A percentile compares a stretch with the other conserved stretches of the same genome.
These are phyloP conservation scores for Hipposideros larvatus DNA, from an alignment of 2,797 vertebrate genomes.

Conservation along the genomic window DNA sequence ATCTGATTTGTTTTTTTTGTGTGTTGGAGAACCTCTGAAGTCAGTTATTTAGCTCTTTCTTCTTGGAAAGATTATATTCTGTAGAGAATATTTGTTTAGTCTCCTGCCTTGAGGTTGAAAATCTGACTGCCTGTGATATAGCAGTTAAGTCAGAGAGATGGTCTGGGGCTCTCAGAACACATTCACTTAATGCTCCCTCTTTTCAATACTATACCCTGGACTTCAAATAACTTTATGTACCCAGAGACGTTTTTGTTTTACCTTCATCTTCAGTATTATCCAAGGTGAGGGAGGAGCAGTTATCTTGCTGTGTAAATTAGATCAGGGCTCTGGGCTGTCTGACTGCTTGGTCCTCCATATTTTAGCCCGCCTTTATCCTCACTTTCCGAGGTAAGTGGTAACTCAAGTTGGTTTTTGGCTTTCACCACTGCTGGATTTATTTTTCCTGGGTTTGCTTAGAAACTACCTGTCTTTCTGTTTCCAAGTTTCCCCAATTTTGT, in stretches of 20 bases:
- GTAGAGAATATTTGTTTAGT: not conserved
- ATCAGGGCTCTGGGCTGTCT: not conserved
- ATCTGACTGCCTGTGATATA: not conserved
- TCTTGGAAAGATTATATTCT: not conserved
- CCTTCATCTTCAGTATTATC: not conserved
- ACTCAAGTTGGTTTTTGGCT: not conserved
- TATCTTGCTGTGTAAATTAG: not conserved
- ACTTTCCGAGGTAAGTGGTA: not conserved
- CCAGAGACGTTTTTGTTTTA: not conserved
- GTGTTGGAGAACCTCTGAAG: not conserved
- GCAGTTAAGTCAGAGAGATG: not conserved
- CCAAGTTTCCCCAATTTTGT: not conserved
- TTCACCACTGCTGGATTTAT: not conserved
- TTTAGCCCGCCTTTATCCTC: not conserved
- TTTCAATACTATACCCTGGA: not conserved
- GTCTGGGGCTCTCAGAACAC: not conserved
- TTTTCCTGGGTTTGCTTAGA: not conserved
- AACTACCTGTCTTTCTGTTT: constrained; percentile 1
- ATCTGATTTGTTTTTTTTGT: not conserved
- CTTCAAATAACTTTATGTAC: not conserved
- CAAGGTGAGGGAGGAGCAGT: not conserved
- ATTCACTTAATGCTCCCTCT: not conserved
- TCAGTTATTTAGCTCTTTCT: not conserved
- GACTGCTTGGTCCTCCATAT: not conserved
- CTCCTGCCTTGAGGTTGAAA: not conserved